Evolutionary conservation across 2,888 invertebrate species (phyloP), one percentile per base, ranked within the genome.

Genomic region (Cylindroiulus punctatus): DNA sequence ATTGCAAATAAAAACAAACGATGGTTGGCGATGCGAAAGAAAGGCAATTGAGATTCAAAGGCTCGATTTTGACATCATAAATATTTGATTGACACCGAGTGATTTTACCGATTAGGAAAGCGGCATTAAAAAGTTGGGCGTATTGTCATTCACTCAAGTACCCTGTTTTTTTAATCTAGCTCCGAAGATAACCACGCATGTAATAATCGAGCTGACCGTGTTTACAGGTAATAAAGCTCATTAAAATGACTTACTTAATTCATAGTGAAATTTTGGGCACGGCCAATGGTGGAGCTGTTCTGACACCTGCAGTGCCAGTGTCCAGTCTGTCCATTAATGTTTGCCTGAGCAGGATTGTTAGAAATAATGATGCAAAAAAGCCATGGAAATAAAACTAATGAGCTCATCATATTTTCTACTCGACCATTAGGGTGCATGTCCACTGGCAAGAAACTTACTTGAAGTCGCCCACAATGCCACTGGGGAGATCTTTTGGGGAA

Each of bases 51-150:
- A 65, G 65, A 65, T 65, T 17, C 44, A 76, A 76, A 76, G 10
- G 30, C 76, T 30, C 3, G 76, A 76, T 76, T 26, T 30, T 76
- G 76, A 17, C 76, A 30, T 76, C 76, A 76, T 76, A 76, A 76
- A 76, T 76, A 76, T 76, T 76, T 30, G 76, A 76, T 76, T 76
- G 76, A 76, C 76, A 76, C 17, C 1, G 14, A 76, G 26, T 30
- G 76, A 76, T 76, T 76, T 76, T 76, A 3, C 17, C 8, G 76
- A 76, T 76, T 76, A 76, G 26, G 7, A 22, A 22, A n/a, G n/a
- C 52, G 52, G 52, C 52, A 52, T 52, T 52, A 52, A 52, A 47
- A 47, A n/a, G 7, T 30, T 76, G 76, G 76, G 76, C 76, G 76
- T 76, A 30, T 32, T 76, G 76, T 76, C 30, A 30, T 76, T 12